Evolutionary conservation across 2,113 vertebrate genomes (phyloP).

Genomic region (Chitala chitala): DNA sequence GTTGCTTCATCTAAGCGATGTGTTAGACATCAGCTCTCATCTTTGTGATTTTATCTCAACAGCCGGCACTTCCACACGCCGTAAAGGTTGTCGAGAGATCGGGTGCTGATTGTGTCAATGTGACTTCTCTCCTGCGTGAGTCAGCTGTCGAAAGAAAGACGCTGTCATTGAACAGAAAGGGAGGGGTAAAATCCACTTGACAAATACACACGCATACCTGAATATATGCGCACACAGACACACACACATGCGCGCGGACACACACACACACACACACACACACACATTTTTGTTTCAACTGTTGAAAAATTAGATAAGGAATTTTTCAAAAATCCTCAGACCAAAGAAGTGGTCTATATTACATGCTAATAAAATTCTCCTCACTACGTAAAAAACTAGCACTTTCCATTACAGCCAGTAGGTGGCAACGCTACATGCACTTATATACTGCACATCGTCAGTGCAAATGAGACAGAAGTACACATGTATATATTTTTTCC

Average conservation of each 20-base stretch:
- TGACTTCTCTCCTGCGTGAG: not conserved
- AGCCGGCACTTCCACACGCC: not conserved
- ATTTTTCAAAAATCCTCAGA: too few relatives aligned
- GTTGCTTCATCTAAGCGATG: too few relatives aligned
- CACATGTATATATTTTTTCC: not conserved
- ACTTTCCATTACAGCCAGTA: not conserved
- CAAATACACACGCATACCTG: too few relatives aligned
- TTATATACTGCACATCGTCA: not conserved
- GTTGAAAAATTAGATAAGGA: too few relatives aligned
- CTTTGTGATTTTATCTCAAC: not conserved
- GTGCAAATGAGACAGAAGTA: constrained; percentile 7
- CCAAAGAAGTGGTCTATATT: not conserved
- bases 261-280: too few relatives aligned
- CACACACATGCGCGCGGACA: too few relatives aligned
- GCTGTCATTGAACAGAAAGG: too few relatives aligned
- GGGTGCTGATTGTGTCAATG: not conserved
- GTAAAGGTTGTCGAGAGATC: not conserved
- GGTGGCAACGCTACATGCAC: not conserved
- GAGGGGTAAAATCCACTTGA: too few relatives aligned
- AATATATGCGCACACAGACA: too few relatives aligned
- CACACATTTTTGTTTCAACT: too few relatives aligned
- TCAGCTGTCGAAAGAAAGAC: too few relatives aligned
- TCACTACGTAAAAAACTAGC: not conserved
- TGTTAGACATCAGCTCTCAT: not conserved
- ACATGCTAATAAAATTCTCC: not conserved